These are phyloP conservation scores for Callocephalon fimbriatum DNA, from an alignment of 2,113 vertebrate genomes.

Conservation along the genomic window DNA sequence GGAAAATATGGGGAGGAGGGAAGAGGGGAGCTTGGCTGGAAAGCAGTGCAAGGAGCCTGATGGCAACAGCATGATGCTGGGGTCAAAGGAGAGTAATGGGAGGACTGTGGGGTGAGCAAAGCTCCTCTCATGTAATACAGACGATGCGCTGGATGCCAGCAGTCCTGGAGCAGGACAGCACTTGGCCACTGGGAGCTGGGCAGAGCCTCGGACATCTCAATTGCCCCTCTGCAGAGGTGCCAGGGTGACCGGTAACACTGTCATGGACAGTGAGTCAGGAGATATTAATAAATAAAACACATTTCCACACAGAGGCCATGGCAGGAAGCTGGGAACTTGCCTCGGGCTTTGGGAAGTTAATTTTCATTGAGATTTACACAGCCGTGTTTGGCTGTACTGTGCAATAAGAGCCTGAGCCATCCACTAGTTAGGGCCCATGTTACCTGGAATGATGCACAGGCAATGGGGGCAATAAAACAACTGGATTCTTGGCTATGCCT, in stretches of 20 bases:
- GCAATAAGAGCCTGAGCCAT: background rate
- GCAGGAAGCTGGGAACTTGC: background rate
- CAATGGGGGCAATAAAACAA: background rate
- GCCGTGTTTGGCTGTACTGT: background rate
- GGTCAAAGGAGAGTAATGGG: background rate
- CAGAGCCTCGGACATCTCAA: background rate
- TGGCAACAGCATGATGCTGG: background rate
- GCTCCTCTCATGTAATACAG: background rate
- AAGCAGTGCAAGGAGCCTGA: background rate
- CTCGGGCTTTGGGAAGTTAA: background rate
- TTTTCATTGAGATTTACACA: background rate
- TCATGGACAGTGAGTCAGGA: background rate
- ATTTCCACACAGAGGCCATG: background rate
- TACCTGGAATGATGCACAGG: rapidly evolving
- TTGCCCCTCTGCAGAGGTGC: background rate
- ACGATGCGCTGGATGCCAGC: background rate
- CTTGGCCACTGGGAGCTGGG: background rate
- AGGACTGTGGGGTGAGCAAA: background rate
- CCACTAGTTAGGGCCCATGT: rapidly evolving
- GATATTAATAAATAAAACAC: background rate
- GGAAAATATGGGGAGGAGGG: background rate
- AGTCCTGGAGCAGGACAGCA: background rate
- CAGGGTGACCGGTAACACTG: background rate
- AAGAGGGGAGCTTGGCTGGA: background rate
- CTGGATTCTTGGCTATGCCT: background rate